A percentile compares a stretch with the other conserved stretches of the same genome.
phyloP scores from a whole-genome alignment of 2,113 vertebrate genomes.

The Todiramphus saurophagus region DNA sequence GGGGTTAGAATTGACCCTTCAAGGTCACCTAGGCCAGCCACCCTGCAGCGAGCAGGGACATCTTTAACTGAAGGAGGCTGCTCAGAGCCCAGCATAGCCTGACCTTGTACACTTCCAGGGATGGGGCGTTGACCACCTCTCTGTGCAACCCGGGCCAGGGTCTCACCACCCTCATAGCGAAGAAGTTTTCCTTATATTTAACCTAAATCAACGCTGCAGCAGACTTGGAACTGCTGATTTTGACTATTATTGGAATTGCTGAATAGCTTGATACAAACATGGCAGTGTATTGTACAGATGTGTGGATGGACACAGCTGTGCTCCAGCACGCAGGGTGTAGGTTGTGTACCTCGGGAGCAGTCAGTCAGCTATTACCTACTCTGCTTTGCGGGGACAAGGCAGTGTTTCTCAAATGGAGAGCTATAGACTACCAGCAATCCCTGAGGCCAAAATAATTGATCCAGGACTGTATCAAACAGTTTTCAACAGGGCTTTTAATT shows the following conservation, averaged over 20 bases:
- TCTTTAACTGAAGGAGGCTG: neutral
- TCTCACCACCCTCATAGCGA: neutral
- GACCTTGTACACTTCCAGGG: neutral
- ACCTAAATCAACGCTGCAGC: neutral
- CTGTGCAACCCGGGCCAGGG: neutral
- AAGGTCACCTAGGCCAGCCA: neutral
- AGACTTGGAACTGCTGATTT: neutral
- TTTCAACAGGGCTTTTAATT: slow-evolving; percentile 45
- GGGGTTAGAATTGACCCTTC: neutral
- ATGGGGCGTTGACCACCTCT: neutral
- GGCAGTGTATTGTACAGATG: neutral
- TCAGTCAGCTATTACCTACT: neutral
- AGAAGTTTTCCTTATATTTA: neutral
- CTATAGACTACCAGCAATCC: neutral
- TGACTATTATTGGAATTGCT: neutral
- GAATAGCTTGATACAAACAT: no score
- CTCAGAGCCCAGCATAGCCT: neutral
- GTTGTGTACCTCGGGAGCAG: neutral
- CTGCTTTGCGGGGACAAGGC: neutral
- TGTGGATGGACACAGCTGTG: neutral
- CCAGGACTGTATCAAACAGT: neutral
- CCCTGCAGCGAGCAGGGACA: neutral
- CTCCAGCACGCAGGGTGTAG: fast-evolving
- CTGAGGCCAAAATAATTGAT: slow-evolving; percentile 4
- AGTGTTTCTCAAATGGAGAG: neutral